Evolutionary conservation across 2,797 vertebrate genomes (phyloP), one percentile per base, ranked within the genome.

Genomic region (Coregonus suidteri): DNA sequence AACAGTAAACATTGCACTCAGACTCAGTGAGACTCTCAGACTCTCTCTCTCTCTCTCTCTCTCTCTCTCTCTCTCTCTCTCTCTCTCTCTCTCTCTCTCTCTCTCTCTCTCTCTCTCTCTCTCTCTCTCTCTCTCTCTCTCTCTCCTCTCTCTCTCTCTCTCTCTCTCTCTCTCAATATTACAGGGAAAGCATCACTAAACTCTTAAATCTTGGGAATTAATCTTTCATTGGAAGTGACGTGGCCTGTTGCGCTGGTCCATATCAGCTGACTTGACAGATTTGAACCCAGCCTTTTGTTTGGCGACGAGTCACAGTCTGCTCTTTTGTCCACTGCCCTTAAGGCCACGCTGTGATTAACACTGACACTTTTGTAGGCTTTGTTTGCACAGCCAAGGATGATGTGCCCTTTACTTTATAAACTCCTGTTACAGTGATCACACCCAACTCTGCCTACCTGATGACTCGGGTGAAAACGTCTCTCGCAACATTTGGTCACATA

Each of bases 291-390:
- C 37, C 47, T 66, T 56, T 47, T 18, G 13, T 34, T 52, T 73
- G 77, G 51, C 67, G 80, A 15, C 56, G 85, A 85, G 78, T 89
- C 88, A 86, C 11, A 11, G 56, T 47, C 2, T 2, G 73, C 64
- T 47, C 41, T 47, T 47, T 47, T 56, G 54, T 78, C 79, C 59
- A 59, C 13, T 16, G 7, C 9, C 41, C 7, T 47, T 47, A 47
- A 47, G 41, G 41, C 6, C 37, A 41, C 0, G 7, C 41, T 13
- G 2, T 47, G 41, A 47, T 11, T 47, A 47, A 47, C 41, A 13
- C 9, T 1, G 9, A 13, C 41, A 67, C 71, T 77, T 82, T 51
- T 73, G 16, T 30, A 20, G 41, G 41, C 9, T 59, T 59, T 75
- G 53, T 67, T 37, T 75, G 2, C 78, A 15, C 53, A 34, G 78